phyloP scores from a whole-genome alignment of 2,113 vertebrate species.

The Pachyramphus minor region DNA sequence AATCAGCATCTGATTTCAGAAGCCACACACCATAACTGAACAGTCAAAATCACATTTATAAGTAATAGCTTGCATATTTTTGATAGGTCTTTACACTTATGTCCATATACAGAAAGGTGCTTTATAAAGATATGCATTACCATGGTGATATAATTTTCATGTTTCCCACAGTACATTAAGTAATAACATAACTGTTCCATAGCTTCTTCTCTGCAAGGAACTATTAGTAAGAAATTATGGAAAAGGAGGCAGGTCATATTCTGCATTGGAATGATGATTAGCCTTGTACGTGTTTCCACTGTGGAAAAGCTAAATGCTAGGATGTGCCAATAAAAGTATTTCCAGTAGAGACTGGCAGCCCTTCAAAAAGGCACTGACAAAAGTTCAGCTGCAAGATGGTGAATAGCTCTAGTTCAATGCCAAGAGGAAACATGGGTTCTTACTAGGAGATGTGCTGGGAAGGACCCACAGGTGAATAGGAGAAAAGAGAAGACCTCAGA shows the following conservation, averaged over 20 bases:
- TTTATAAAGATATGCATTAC: background rate
- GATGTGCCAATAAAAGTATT: background rate
- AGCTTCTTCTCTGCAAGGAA: background rate
- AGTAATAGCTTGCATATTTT: background rate
- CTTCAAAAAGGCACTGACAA: background rate
- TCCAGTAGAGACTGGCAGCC: background rate
- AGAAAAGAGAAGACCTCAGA: background rate
- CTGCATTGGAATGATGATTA: background rate
- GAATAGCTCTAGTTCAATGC: background rate
- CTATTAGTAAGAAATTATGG: background rate
- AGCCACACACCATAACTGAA: background rate
- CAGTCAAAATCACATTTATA: background rate
- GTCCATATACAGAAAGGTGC: background rate
- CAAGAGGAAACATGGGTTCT: background rate
- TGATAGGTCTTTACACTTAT: background rate
- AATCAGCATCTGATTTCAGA: background rate
- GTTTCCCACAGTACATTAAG: background rate
- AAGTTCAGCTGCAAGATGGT: background rate
- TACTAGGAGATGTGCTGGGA: background rate
- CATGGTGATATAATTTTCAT: background rate
- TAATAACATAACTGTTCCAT: background rate
- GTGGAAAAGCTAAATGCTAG: background rate
- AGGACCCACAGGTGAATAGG: background rate
- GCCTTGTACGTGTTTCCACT: background rate
- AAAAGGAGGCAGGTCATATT: background rate